phyloP scores from a whole-genome alignment of 2,888 invertebrate species.

The Anarsia innoxiella region DNA sequence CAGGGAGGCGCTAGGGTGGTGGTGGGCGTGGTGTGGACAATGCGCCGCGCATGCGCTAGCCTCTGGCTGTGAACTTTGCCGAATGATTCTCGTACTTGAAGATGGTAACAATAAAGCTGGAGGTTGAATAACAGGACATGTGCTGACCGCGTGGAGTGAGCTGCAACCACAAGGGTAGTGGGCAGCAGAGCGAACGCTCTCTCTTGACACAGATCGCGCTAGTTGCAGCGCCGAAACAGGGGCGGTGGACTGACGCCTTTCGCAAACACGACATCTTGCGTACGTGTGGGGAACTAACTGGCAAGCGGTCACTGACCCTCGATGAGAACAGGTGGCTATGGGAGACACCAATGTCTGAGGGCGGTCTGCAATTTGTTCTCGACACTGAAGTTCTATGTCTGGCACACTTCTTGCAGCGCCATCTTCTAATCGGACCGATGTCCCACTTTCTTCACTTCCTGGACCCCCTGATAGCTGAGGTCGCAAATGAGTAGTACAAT shows the following conservation, averaged over 20 bases:
- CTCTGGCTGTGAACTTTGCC: constrained; percentile 92
- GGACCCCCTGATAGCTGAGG: constrained; percentile 82
- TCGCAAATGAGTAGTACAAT: constrained; percentile 86
- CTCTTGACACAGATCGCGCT: constrained; percentile 89
- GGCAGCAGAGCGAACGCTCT: constrained; percentile 84
- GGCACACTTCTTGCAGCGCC: constrained; percentile 84
- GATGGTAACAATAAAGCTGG: constrained; percentile 84
- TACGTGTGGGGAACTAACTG: constrained; percentile 80
- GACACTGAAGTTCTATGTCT: constrained; percentile 87
- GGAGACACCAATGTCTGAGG: constrained; percentile 73
- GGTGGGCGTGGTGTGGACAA: constrained; percentile 79
- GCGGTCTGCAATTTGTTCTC: constrained; percentile 71
- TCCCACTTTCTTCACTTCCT: constrained; percentile 84
- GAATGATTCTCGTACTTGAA: constrained; percentile 86
- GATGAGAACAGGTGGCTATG: constrained; percentile 73
- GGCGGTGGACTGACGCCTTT: constrained; percentile 87
- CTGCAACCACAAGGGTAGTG: constrained; percentile 79
- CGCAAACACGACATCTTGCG: constrained; percentile 80
- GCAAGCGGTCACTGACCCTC: constrained; percentile 79
- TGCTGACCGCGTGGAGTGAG: constrained; percentile 71
- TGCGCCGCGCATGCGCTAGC: constrained; percentile 79
- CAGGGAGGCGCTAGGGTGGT: constrained; percentile 88
- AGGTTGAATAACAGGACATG: constrained; percentile 80
- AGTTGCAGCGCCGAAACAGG: constrained; percentile 84
- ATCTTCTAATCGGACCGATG: constrained; percentile 78